Evolutionary conservation across 2,797 vertebrate genomes (phyloP).

Genomic region (Philypnodon macrostomus): DNA sequence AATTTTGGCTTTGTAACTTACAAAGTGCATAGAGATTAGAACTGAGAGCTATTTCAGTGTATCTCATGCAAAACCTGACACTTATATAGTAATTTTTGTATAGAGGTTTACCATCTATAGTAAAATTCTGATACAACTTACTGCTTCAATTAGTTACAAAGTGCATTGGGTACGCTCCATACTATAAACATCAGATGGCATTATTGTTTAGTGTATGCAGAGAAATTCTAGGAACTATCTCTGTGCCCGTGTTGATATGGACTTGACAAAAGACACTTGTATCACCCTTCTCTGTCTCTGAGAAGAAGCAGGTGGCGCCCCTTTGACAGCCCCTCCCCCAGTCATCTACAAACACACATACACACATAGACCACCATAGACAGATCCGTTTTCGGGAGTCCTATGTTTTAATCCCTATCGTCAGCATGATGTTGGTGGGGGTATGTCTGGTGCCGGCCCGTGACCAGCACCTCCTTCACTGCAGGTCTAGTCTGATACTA

Average conservation of each 20-base stretch:
- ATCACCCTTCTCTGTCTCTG: slow-evolving; percentile 61
- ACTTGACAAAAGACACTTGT: slow-evolving; percentile 25
- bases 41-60: no score
- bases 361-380: slow-evolving; percentile 20
- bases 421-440: slow-evolving; percentile 73
- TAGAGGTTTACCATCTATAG: no score
- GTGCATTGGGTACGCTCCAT: no score
- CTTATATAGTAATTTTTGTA: no score
- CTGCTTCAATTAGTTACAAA: background rate
- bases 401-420: slow-evolving; percentile 71
- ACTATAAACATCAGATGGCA: background rate
- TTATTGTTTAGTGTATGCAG: background rate
- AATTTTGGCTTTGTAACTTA: no score
- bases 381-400: slow-evolving; percentile 43
- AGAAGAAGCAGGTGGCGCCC: slow-evolving; percentile 74
- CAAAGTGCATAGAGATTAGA: no score
- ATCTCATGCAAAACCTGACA: no score
- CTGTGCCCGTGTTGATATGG: slow-evolving; percentile 2
- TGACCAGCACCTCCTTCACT: slow-evolving; percentile 65
- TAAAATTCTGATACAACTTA: background rate
- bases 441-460: slow-evolving; percentile 75
- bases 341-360: slow-evolving; percentile 41
- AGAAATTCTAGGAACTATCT: background rate
- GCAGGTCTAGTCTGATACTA: slow-evolving; percentile 30
- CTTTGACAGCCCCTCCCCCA: slow-evolving; percentile 52